Evolutionary conservation across 1,140 invertebrate species (phyloP), one percentile per base, ranked within the genome.

Genomic region (Amphibalanus amphitrite): DNA sequence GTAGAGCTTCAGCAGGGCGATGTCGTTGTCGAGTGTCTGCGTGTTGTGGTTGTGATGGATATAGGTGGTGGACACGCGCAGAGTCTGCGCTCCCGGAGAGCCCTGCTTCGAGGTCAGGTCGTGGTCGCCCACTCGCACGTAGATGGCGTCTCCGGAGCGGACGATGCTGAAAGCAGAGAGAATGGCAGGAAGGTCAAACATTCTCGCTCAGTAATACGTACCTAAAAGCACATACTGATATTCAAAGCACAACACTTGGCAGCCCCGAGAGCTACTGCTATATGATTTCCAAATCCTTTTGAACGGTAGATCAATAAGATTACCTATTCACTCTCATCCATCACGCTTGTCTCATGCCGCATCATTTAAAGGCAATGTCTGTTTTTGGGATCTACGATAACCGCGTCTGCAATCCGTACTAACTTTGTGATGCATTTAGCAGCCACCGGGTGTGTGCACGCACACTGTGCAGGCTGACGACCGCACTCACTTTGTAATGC

Each of bases 11-110:
- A 98, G 82, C 15, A 98, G 79, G 0, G 95, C 95, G 74, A 98
- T 95, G 78, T 97, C 95, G 77, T 97, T 96, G 78, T 97, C 93
- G 73, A 97, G 82, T 0, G 94, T 97, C 80, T 95, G 92, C 74
- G 90, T 93, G 79, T 97, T 95, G 82, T 97, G 95, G 80, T 96
- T 95, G 76, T 95, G 93, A 79, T 97, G 94, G 69, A 96, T 95
- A 79, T 96, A 96, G 0, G 93, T 95, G 23, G 91, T 94, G 29
- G 90, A 90, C 6, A 95, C 91, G 26, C 90, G 82, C 25, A 93
- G 82, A 0, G 92, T 95, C 81, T 95, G 92, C 0, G 92, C 92
- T 6, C 76, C 76, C 0, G 76, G 76, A 13, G 75, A 76, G 0
- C 76, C 76, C 67, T 74, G 77, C 72, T 78, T 74, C 20, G 88